phyloP scores from a whole-genome alignment of 2,113 vertebrate species.

The Cryptoleucopteryx plumbea region DNA sequence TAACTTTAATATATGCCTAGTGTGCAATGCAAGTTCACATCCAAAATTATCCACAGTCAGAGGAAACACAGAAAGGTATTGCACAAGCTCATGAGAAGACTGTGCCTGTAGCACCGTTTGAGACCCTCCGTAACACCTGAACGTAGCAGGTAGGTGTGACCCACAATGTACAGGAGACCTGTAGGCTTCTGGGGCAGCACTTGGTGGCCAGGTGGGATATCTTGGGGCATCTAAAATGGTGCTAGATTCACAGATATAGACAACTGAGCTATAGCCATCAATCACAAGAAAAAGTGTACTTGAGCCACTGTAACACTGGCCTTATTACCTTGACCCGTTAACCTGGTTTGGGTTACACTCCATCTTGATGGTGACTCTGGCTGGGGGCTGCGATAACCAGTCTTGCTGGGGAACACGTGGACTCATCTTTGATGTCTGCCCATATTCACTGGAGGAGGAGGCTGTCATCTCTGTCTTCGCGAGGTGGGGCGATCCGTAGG shows the following conservation, averaged over 20 bases:
- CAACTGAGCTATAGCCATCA: neutral
- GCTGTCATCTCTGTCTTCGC: slow-evolving; percentile 86
- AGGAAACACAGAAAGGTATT: neutral
- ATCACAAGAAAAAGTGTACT: neutral
- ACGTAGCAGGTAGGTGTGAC: neutral
- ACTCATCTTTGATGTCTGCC: slow-evolving; percentile 86
- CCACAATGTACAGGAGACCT: neutral
- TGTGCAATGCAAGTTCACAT: neutral
- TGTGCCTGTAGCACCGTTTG: neutral
- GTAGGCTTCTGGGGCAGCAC: neutral
- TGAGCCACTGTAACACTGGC: neutral
- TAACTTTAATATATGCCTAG: neutral
- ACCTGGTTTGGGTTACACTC: slow-evolving; percentile 83
- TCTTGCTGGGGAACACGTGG: slow-evolving; percentile 84
- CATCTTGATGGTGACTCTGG: slow-evolving; percentile 88
- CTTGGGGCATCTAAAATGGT: neutral
- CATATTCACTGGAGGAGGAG: slow-evolving; percentile 85
- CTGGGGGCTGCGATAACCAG: slow-evolving; percentile 80
- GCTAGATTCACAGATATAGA: neutral
- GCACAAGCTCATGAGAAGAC: neutral
- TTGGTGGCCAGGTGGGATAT: neutral
- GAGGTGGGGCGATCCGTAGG: slow-evolving; percentile 83
- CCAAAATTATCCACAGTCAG: neutral
- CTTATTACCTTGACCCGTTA: slow-evolving; percentile 83
- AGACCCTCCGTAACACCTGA: neutral